These are phyloP conservation scores for Mylabris phalerata DNA, from an alignment of 1,140 invertebrate species.

Conservation along the genomic window DNA sequence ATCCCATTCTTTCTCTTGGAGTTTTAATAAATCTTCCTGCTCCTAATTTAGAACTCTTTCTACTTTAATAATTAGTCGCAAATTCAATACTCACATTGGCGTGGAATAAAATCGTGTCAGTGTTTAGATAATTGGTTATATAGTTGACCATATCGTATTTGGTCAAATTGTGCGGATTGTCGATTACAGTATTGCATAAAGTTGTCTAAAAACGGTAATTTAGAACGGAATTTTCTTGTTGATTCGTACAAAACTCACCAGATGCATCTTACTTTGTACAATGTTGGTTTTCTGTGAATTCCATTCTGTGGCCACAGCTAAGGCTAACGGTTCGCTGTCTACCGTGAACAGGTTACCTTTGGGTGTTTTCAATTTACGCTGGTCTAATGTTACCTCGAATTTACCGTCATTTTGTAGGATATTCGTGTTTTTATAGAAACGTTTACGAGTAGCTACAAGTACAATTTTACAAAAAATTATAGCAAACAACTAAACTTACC, in stretches of 20 bases:
- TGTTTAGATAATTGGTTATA: slow-evolving; percentile 76
- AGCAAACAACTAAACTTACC: neutral
- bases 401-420: slow-evolving; percentile 53
- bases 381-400: slow-evolving; percentile 73
- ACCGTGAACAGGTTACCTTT: slow-evolving; percentile 70
- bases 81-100: slow-evolving; percentile 54
- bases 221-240: neutral
- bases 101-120: slow-evolving; percentile 80
- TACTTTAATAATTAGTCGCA: slow-evolving; percentile 1
- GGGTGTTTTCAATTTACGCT: slow-evolving; percentile 83
- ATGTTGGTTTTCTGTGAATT: slow-evolving; percentile 76
- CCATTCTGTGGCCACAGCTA: slow-evolving; percentile 90
- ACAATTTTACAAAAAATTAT: neutral
- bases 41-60: slow-evolving; percentile 45
- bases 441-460: slow-evolving; percentile 47
- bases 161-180: slow-evolving; percentile 81
- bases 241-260: slow-evolving; percentile 51
- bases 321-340: slow-evolving; percentile 77
- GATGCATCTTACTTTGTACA: slow-evolving; percentile 75
- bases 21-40: slow-evolving; percentile 61
- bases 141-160: slow-evolving; percentile 69
- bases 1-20: slow-evolving; percentile 80
- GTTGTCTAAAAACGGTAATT: slow-evolving; percentile 57
- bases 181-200: slow-evolving; percentile 82
- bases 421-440: slow-evolving; percentile 65